Evolutionary conservation across 2,113 vertebrate genomes (phyloP), one percentile per base, ranked within the genome.

Genomic region (Menidia beryllina): DNA sequence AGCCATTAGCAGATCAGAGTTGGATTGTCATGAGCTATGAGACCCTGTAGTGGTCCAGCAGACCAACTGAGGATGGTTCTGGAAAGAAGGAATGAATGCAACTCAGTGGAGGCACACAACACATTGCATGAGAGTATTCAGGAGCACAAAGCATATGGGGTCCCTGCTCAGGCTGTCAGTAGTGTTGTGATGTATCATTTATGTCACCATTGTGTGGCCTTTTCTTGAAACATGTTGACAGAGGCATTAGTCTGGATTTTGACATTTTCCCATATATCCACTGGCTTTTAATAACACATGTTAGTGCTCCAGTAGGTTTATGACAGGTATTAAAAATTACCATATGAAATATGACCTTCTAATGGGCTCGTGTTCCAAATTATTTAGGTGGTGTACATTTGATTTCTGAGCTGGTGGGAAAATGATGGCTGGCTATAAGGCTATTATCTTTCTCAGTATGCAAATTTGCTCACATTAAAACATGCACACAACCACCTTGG

Each of bases 181-280:
- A 25, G 70, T 71, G 79, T 77, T 86, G 85, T 91, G 88, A 92
- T 91, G 84, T 90, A 88, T 92, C 88, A 91, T 90, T 92, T 91
- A 88, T 90, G 82, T 69, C 41, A n/a, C 70, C 36, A 86, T 90
- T 90, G 88, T 90, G 80, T 65, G 34, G 77, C 74, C 58, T 68
- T 87, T 63, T 81, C 81, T 79, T 80, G 56, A 73, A 78, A 73
- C 72, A 61, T 83, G 83, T 82, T 88, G 91, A 89, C 86, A 79
- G 83, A 74, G 45, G 77, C 83, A 86, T 92, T 89, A 82, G 88
- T 84, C 73, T 67, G 64, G 59, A 74, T 72, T 82, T 51, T 89
- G 89, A 86, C 87, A 88, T 68, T 82, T 86, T 86, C 87, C 86
- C 90, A 91, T 88, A 81, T 82, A 81, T 88, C 83, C 73, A 69